Conservation (phyloP, 2,888 invertebrate species). For the Bombylius major region DNA sequence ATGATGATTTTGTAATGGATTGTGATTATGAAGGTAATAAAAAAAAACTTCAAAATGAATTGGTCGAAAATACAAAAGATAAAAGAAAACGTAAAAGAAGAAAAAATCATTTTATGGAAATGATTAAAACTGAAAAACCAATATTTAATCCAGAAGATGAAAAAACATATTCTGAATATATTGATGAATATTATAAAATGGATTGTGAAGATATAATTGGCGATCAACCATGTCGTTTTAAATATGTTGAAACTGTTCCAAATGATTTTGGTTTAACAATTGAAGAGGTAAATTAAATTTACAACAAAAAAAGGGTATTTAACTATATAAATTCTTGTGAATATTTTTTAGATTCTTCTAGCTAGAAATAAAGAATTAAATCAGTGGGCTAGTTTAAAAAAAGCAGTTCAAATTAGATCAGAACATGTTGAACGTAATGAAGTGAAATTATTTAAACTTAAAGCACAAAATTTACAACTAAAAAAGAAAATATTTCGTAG, state of each 20-base stretch:
- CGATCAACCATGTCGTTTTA: conserved; percentile 82
- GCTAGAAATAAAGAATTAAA: conserved; percentile 91
- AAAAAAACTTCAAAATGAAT: conserved; percentile 43
- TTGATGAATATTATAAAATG: conserved; percentile 89
- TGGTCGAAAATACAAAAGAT: conserved; percentile 43
- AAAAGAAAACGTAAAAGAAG: conserved; percentile 48
- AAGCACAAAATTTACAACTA: conserved; percentile 55
- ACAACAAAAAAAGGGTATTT: neutral
- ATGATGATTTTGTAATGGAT: conserved; percentile 81
- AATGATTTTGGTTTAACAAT: conserved; percentile 83
- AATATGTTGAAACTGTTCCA: conserved; percentile 76
- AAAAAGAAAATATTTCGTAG: conserved; percentile 72
- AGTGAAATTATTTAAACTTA: conserved; percentile 57
- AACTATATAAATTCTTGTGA: conserved; percentile 10
- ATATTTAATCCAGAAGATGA: conserved; percentile 66
- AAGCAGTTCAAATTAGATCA: conserved; percentile 63
- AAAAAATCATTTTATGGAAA: conserved; percentile 63
- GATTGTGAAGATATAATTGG: conserved; percentile 94
- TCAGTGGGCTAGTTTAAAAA: conserved; percentile 88
- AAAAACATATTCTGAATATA: conserved; percentile 68
- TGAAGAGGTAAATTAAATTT: conserved; percentile 59
- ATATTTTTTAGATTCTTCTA: conserved; percentile 57
- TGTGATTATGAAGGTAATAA: conserved; percentile 62
- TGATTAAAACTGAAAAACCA: conserved; percentile 65
- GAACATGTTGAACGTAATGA: conserved; percentile 71